These are phyloP conservation scores for Metaphire vulgaris DNA, from an alignment of 1,140 invertebrate species.

Conservation along the genomic window DNA sequence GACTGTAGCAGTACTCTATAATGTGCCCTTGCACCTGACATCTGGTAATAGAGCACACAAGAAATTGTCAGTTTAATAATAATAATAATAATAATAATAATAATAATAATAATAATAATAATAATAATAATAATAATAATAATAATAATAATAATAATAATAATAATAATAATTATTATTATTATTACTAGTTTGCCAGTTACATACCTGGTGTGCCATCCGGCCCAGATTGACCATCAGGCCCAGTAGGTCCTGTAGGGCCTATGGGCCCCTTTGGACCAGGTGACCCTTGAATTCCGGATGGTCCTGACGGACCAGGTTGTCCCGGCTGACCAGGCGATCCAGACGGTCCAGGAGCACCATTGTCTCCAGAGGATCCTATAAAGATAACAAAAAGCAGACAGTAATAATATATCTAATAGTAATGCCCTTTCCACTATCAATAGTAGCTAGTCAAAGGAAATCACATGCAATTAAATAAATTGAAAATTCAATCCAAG, in stretches of 20 bases:
- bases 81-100: neutral
- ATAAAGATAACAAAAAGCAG: neutral
- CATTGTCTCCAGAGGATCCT: slow-evolving; percentile 14
- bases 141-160: no score
- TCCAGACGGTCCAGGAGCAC: neutral
- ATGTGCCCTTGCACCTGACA: no score
- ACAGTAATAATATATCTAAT: no score
- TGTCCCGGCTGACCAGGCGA: slow-evolving; percentile 1
- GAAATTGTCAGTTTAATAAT: no score
- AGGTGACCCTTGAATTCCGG: slow-evolving; percentile 2
- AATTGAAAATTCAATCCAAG: no score
- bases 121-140: neutral
- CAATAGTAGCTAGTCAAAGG: no score
- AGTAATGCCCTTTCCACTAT: no score
- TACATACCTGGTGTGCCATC: neutral
- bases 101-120: neutral
- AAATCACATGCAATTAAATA: no score
- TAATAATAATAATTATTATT: no score
- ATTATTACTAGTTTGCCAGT: no score
- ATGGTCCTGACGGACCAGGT: neutral
- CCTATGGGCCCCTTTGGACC: neutral
- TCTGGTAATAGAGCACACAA: no score
- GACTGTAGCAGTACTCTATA: no score
- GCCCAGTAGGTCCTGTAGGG: slow-evolving; percentile 3
- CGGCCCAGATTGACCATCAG: neutral